phyloP scores from a whole-genome alignment of 2,888 invertebrate species.

The Blera fallax region DNA sequence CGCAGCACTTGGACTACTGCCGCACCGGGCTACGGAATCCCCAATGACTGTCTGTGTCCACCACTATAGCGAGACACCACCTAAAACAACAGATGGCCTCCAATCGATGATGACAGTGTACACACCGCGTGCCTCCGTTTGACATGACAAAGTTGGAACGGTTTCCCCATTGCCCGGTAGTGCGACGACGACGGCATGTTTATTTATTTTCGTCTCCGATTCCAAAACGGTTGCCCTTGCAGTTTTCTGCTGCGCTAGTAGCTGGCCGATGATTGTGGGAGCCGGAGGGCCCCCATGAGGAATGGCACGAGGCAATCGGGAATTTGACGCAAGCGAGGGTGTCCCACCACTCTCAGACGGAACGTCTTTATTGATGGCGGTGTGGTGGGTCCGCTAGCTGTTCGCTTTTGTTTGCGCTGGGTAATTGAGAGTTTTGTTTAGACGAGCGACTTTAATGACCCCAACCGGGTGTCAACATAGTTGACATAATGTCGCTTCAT shows the following conservation, averaged over 20 bases:
- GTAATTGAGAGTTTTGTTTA: slow-evolving; percentile 52
- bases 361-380: not conserved
- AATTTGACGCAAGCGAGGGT: slow-evolving; percentile 55
- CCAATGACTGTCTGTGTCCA: slow-evolving; percentile 40
- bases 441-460: slow-evolving; percentile 51
- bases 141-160: slow-evolving; percentile 43
- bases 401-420: slow-evolving; percentile 8
- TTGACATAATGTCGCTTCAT: slow-evolving; percentile 64
- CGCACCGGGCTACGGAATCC: slow-evolving; percentile 43
- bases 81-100: slow-evolving; percentile 58
- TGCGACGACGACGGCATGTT: slow-evolving; percentile 16
- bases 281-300: slow-evolving; percentile 4
- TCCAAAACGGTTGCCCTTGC: slow-evolving; percentile 64
- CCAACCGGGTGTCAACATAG: slow-evolving; percentile 46
- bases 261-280: not conserved
- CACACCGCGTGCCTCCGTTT: slow-evolving; percentile 20
- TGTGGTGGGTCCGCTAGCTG: slow-evolving; percentile 28
- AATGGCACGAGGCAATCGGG: slow-evolving; percentile 62
- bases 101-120: slow-evolving; percentile 39
- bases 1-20: slow-evolving; percentile 11
- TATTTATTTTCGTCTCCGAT: slow-evolving; percentile 62
- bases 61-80: slow-evolving; percentile 29
- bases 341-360: slow-evolving; percentile 6
- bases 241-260: slow-evolving; percentile 53
- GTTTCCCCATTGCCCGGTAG: slow-evolving; percentile 6